Percentiles rank a stretch among this genome's conserved stretches.
Conservation (phyloP, 2,888 invertebrate species). For the Danaus chrysippus region DNA sequence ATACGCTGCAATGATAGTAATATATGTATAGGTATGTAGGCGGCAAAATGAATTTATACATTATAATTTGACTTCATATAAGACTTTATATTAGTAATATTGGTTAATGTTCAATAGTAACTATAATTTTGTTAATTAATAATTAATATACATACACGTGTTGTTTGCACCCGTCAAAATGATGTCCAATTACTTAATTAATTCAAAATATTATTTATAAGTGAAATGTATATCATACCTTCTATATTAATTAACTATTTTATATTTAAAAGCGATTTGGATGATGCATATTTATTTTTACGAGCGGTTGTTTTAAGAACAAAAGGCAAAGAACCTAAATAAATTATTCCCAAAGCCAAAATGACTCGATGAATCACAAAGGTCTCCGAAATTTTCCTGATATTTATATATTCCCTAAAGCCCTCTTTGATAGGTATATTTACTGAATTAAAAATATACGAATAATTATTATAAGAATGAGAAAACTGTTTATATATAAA, state of each 20-base stretch:
- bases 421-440: conserved; percentile 1
- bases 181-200: no score
- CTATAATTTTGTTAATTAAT: no score
- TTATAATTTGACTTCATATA: no score
- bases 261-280: neutral
- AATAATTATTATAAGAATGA: neutral
- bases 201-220: no score
- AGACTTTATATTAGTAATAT: no score
- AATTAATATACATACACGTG: no score
- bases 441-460: neutral
- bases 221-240: neutral
- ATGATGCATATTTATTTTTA: neutral
- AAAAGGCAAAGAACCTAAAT: conserved; percentile 6
- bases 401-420: conserved; percentile 12
- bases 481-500: no score
- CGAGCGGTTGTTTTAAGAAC: neutral
- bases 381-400: conserved; percentile 9
- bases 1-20: no score
- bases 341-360: conserved; percentile 15
- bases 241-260: neutral
- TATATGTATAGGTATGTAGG: no score
- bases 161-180: no score
- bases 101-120: no score
- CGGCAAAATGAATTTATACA: no score
- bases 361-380: conserved; percentile 13